These are phyloP conservation scores for Hesperia comma DNA, from an alignment of 2,888 invertebrate genomes.

Conservation along the genomic window DNA sequence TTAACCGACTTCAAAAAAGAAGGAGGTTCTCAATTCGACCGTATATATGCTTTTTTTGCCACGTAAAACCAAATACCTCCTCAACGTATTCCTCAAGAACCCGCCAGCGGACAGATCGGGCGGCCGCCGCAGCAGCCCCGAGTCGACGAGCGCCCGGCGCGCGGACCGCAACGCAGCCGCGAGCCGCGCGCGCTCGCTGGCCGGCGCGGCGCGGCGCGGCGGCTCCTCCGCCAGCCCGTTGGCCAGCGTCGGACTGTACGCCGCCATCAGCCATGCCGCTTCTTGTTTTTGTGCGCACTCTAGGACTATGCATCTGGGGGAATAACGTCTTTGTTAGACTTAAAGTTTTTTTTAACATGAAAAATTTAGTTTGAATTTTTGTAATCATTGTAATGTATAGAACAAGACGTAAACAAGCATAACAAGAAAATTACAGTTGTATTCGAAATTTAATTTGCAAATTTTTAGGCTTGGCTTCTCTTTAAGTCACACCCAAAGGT, in stretches of 20 bases:
- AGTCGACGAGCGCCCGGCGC: conserved; percentile 91
- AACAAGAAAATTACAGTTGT: too few relatives aligned
- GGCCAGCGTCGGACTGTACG: conserved; percentile 94
- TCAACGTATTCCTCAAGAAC: conserved; percentile 93
- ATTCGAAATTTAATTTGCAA: too few relatives aligned
- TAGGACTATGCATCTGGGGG: conserved; percentile 93
- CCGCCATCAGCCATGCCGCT: conserved; percentile 95
- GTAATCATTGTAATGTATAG: too few relatives aligned
- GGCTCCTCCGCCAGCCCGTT: conserved; percentile 90
- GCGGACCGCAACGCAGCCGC: conserved; percentile 95
- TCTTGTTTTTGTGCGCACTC: conserved; percentile 95
- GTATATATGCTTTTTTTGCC: too few relatives aligned
- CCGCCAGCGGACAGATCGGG: conserved; percentile 90
- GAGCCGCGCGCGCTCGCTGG: conserved; percentile 93
- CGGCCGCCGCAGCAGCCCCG: conserved; percentile 91
- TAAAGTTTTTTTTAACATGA: too few relatives aligned
- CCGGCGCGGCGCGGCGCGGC: conserved; percentile 86
- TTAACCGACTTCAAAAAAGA: too few relatives aligned
- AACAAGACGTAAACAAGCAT: too few relatives aligned
- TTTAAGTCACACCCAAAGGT: too few relatives aligned
- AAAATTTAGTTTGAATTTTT: too few relatives aligned
- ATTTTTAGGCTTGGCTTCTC: too few relatives aligned
- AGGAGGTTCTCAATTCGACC: too few relatives aligned
- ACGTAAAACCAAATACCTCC: conserved; percentile 79
- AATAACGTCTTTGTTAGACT: not conserved